Conservation (phyloP, 92 coral and sea anemone genomes). For the Bergia puertoricense region DNA sequence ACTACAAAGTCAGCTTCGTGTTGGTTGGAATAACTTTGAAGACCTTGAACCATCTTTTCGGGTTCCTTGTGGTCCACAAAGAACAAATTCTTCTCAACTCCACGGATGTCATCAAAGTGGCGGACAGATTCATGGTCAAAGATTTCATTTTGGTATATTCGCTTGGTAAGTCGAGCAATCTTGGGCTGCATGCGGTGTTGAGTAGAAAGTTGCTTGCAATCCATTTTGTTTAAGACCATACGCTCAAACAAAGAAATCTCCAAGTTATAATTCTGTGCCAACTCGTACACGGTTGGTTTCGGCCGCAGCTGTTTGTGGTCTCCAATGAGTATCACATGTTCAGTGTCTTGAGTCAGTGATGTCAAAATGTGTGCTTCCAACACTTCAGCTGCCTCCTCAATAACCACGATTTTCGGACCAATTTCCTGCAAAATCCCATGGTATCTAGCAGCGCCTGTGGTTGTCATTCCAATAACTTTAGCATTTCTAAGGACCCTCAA, state of each 20-base stretch:
- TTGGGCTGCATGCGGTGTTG: slow-evolving; percentile 82
- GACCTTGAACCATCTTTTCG: slow-evolving; percentile 36
- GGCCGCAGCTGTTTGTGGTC: slow-evolving; percentile 62
- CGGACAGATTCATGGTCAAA: slow-evolving; percentile 59
- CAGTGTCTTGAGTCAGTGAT: slow-evolving; percentile 48
- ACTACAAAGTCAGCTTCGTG: slow-evolving; percentile 54
- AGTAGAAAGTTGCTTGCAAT: slow-evolving; percentile 56
- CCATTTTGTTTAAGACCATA: slow-evolving; percentile 66
- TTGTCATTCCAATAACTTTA: slow-evolving; percentile 59
- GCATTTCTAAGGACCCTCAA: slow-evolving; percentile 47
- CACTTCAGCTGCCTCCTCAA: slow-evolving; percentile 63
- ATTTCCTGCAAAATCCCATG: slow-evolving; percentile 52
- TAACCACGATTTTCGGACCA: slow-evolving; percentile 51
- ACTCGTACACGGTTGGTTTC: slow-evolving; percentile 55
- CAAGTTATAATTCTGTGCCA: slow-evolving; percentile 38
- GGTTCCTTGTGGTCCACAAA: slow-evolving; percentile 46
- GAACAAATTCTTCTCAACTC: slow-evolving; percentile 48
- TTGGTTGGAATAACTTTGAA: slow-evolving; percentile 47
- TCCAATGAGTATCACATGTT: slow-evolving; percentile 56
- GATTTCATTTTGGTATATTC: slow-evolving; percentile 67
- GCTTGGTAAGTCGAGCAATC: slow-evolving; percentile 64
- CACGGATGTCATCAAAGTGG: slow-evolving; percentile 39
- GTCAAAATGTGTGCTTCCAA: slow-evolving; percentile 59
- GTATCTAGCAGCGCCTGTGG: slow-evolving; percentile 55
- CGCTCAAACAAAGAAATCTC: slow-evolving; percentile 69